Evolutionary conservation across 2,888 invertebrate genomes (phyloP), one percentile per base, ranked within the genome.

Genomic region (Drosophila fulvimacula): DNA sequence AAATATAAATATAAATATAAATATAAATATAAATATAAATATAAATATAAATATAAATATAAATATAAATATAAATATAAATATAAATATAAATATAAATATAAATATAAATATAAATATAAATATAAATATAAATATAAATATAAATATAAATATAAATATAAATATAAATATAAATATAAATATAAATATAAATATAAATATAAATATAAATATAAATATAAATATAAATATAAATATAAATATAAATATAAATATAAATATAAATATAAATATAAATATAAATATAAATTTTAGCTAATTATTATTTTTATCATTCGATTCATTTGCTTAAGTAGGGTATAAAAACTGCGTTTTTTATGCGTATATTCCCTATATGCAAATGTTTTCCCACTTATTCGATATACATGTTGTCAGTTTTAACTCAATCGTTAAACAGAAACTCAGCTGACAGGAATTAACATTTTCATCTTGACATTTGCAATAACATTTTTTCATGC

Each of bases 371-470:
- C 0, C 11, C 24, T 15, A 46, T 27, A 5, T 10, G 21, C n/a
- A 46, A 10, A 27, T 46, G 24, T 24, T 44, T 21, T 15, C 15
- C 13, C 21, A 42, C 21, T 11, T 21, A 21, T 42, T 21, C n/a
- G n/a, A n/a, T n/a, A n/a, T n/a, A n/a, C n/a, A n/a, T 24, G 24
- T n/a, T n/a, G 46, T 46, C 46, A 48, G 48, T 48, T 48, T 30
- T 5, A 30, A 17, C 48, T 17, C 30, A 32, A 32, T 5, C 30
- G 48, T 19, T 32, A 32, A 48, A 30, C 48, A 17, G 48, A 32
- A 48, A 17, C 13, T 30, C 48, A 0, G 30, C 30, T 48, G 48
- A 6, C 30, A 7, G 30, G 48, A 48, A 48, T 48, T 48, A 48
- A 48, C 30, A 19, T 19, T 17, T 17, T 19, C 17, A 13, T 17